These are phyloP conservation scores for Zootoca vivipara DNA, from an alignment of 2,113 vertebrate genomes.

Conservation along the genomic window DNA sequence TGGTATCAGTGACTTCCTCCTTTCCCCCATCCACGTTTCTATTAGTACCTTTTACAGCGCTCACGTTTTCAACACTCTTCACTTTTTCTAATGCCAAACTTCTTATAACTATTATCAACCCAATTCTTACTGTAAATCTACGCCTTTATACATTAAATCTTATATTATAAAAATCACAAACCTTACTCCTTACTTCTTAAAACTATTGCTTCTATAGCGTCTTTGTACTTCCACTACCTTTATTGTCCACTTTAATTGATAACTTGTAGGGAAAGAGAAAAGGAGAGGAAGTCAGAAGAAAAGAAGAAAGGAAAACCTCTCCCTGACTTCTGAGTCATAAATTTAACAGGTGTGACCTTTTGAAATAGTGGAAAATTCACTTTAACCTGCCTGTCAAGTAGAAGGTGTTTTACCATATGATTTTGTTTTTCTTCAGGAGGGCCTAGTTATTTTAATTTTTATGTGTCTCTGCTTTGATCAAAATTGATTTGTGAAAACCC, in stretches of 20 bases:
- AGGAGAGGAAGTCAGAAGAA: neutral
- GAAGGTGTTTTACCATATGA: neutral
- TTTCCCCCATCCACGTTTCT: too few relatives aligned
- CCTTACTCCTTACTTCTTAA: too few relatives aligned
- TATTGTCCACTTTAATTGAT: neutral
- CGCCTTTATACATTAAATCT: too few relatives aligned
- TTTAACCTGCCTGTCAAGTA: slow-evolving; percentile 48
- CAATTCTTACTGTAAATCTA: too few relatives aligned
- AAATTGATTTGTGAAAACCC: neutral
- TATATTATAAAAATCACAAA: too few relatives aligned
- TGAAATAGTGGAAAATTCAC: slow-evolving; percentile 32
- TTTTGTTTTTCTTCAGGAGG: slow-evolving; percentile 7
- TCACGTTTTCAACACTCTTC: too few relatives aligned
- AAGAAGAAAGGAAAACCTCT: slow-evolving; percentile 46
- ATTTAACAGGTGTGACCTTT: slow-evolving; percentile 44
- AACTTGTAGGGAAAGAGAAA: neutral
- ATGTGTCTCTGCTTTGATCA: neutral
- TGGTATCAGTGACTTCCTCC: too few relatives aligned
- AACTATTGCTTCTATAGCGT: too few relatives aligned
- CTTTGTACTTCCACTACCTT: too few relatives aligned
- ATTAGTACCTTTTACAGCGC: too few relatives aligned
- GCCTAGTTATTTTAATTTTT: neutral
- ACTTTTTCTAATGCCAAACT: too few relatives aligned
- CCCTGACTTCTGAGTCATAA: slow-evolving; percentile 58
- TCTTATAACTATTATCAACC: too few relatives aligned